Conservation (phyloP, 2,888 invertebrate genomes). For the Hylaea fasciaria region DNA sequence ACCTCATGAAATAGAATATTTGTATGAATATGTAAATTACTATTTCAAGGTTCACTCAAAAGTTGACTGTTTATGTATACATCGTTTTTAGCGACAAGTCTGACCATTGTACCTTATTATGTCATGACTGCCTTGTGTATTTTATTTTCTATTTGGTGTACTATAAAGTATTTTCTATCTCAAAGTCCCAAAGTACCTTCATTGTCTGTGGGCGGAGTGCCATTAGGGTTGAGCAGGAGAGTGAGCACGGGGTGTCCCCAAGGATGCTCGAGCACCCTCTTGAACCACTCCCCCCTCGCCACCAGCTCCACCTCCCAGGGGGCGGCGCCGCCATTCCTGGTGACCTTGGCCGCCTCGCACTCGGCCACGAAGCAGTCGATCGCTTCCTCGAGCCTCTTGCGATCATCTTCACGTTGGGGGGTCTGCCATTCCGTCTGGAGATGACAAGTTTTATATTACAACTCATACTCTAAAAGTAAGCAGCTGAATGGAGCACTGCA, state of each 20-base stretch:
- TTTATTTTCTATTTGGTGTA: too few relatives aligned
- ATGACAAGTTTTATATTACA: neutral
- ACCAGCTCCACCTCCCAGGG: slow-evolving; percentile 73
- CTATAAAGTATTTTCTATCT: too few relatives aligned
- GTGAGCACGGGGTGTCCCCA: slow-evolving; percentile 85
- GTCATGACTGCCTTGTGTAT: too few relatives aligned
- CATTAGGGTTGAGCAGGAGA: slow-evolving; percentile 82
- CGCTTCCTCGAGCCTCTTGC: slow-evolving; percentile 59
- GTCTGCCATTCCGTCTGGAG: slow-evolving; percentile 74
- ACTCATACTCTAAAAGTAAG: neutral
- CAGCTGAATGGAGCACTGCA: too few relatives aligned
- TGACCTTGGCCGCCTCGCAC: slow-evolving; percentile 62
- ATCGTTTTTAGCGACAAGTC: too few relatives aligned
- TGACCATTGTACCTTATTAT: too few relatives aligned
- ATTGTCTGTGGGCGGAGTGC: slow-evolving; percentile 70
- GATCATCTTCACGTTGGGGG: slow-evolving; percentile 63
- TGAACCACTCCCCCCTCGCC: slow-evolving; percentile 85
- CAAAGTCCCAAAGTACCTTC: slow-evolving; percentile 54
- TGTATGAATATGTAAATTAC: too few relatives aligned
- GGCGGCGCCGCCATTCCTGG: slow-evolving; percentile 62
- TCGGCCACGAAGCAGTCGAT: slow-evolving; percentile 67
- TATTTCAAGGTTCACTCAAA: too few relatives aligned
- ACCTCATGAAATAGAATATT: too few relatives aligned
- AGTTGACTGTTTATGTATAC: too few relatives aligned
- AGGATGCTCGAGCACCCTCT: slow-evolving; percentile 75